Evolutionary conservation across 2,113 vertebrate species (phyloP).

Genomic region (Dissostichus mawsoni): DNA sequence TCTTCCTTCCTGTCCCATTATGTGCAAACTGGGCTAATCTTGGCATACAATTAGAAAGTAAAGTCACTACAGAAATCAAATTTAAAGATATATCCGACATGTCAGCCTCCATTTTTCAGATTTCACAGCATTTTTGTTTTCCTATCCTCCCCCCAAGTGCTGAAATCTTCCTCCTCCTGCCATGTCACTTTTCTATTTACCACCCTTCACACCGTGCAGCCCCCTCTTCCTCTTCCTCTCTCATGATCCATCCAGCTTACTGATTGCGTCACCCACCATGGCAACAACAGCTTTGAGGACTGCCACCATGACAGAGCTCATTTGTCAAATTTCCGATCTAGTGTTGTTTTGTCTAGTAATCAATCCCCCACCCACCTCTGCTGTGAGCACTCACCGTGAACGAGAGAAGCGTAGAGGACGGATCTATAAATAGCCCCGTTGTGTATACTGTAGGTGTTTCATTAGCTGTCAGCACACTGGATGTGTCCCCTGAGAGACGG

Average conservation of each 20-base stretch:
- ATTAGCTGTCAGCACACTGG: slow-evolving; percentile 42
- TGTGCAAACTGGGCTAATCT: slow-evolving; percentile 33
- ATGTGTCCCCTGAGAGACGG: slow-evolving; percentile 60
- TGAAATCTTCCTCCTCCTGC: slow-evolving; percentile 50
- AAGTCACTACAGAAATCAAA: neutral
- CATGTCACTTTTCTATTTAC: slow-evolving; percentile 42
- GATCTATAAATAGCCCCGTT: slow-evolving; percentile 69
- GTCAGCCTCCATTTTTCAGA: neutral
- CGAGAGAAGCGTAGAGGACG: slow-evolving; percentile 36
- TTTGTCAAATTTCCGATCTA: slow-evolving; percentile 63
- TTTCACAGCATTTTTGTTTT: slow-evolving; percentile 17
- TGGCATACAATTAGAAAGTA: neutral
- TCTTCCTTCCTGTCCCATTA: slow-evolving; percentile 49
- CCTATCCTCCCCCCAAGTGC: slow-evolving; percentile 26
- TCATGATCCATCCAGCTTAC: slow-evolving; percentile 41
- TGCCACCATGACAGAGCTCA: slow-evolving; percentile 48
- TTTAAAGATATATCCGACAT: neutral
- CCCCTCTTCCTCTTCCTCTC: slow-evolving; percentile 24
- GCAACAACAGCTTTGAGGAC: slow-evolving; percentile 69
- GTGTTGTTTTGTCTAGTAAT: slow-evolving; percentile 59
- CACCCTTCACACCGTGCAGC: slow-evolving; percentile 20
- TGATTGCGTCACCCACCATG: slow-evolving; percentile 62
- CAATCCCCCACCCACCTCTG: neutral
- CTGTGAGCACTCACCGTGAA: slow-evolving; percentile 9
- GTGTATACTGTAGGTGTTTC: slow-evolving; percentile 36